Conservation (phyloP, 2,888 invertebrate species). For the Drosophila melanosoma region DNA sequence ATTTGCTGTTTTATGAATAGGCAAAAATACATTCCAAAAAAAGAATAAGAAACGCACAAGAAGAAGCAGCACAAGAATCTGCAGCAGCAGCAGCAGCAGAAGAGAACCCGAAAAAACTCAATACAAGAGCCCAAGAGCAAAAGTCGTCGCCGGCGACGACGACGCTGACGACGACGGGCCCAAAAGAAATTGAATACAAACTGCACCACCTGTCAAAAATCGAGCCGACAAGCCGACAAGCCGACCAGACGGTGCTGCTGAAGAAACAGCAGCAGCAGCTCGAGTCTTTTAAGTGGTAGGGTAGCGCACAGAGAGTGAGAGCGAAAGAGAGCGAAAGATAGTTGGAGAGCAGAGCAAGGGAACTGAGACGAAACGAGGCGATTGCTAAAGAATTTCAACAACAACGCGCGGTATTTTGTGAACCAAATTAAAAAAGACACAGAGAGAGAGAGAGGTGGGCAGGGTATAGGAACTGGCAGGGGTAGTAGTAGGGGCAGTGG, state of each 20-base stretch:
- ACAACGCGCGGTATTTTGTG: constrained; percentile 78
- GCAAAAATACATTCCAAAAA: constrained; percentile 66
- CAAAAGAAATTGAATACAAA: constrained; percentile 75
- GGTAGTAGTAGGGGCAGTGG: constrained; percentile 6
- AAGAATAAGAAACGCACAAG: constrained; percentile 43
- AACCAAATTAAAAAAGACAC: constrained; percentile 79
- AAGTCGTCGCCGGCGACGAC: constrained; percentile 68
- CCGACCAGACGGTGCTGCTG: constrained; percentile 52
- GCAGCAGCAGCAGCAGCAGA: constrained; percentile 26
- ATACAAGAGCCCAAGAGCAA: constrained; percentile 66
- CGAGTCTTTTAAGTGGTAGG: constrained; percentile 51
- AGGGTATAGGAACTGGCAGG: not conserved
- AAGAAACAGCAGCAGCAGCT: constrained; percentile 49
- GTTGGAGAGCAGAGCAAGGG: constrained; percentile 9
- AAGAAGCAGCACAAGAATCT: constrained; percentile 26
- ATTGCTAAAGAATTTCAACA: constrained; percentile 80
- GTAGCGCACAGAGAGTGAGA: constrained; percentile 6
- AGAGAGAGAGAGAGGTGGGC: constrained; percentile 25
- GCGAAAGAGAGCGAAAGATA: constrained; percentile 4
- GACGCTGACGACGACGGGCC: constrained; percentile 56
- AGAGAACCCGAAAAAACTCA: constrained; percentile 42
- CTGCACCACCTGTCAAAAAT: constrained; percentile 84
- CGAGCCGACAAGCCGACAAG: constrained; percentile 64
- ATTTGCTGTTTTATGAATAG: constrained; percentile 80
- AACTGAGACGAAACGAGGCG: constrained; percentile 42